phyloP scores from a whole-genome alignment of 2,797 vertebrate species.

The Pantherophis vulpinus region DNA sequence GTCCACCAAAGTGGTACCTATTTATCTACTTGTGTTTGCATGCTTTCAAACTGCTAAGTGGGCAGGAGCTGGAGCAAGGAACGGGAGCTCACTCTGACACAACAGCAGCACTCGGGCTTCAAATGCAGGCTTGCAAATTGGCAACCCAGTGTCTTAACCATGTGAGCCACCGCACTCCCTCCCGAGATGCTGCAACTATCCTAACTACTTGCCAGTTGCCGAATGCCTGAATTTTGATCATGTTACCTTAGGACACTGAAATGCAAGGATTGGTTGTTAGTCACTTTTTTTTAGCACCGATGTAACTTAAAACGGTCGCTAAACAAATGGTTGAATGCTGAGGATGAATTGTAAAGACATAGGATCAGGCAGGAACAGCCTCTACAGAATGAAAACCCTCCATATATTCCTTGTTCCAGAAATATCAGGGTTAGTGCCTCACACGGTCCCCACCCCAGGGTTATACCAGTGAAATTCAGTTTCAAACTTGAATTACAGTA shows the following conservation, averaged over 20 bases:
- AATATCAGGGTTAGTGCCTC: not conserved
- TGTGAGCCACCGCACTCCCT: rapidly evolving
- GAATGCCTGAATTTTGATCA: not conserved
- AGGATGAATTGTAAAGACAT: not conserved
- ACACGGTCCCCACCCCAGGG: not conserved
- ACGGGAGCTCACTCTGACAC: not conserved
- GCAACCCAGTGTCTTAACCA: not conserved
- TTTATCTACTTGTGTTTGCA: not conserved
- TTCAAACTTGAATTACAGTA: not conserved
- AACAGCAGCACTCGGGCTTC: not conserved
- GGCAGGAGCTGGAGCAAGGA: not conserved
- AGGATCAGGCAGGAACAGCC: not conserved
- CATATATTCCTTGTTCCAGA: not conserved
- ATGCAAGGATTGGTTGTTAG: not conserved
- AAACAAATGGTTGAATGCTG: not conserved
- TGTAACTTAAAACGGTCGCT: not conserved
- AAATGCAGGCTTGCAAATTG: not conserved
- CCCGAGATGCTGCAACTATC: not conserved
- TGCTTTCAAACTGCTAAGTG: not conserved
- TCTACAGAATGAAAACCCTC: not conserved
- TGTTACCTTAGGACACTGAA: not conserved
- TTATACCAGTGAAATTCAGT: not conserved
- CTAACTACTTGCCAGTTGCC: not conserved
- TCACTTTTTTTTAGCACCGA: not conserved
- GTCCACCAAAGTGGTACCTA: not conserved